These are phyloP conservation scores for Mythimna pallens DNA, from an alignment of 2,888 invertebrate species.

Conservation along the genomic window DNA sequence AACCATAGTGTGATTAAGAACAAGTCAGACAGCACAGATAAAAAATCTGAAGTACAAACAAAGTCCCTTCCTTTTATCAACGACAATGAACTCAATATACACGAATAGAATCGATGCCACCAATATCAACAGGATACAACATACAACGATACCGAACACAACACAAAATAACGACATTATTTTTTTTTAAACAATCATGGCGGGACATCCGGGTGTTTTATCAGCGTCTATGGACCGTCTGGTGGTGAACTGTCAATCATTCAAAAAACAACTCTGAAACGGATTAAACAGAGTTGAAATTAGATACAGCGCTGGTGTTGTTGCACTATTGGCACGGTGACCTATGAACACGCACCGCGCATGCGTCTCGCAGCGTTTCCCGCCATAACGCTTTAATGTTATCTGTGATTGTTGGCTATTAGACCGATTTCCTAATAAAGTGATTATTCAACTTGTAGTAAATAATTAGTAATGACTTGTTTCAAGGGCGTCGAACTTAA, in stretches of 20 bases:
- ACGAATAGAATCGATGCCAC: conserved; percentile 58
- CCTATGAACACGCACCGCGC: conserved; percentile 64
- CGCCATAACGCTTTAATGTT: conserved; percentile 51
- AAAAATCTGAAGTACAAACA: conserved; percentile 31
- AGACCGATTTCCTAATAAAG: conserved; percentile 47
- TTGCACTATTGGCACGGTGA: conserved; percentile 63
- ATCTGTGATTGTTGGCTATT: conserved; percentile 57
- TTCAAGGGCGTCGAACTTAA: conserved; percentile 42
- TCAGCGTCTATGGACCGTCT: conserved; percentile 73
- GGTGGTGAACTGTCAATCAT: conserved; percentile 30
- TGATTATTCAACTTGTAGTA: conserved; percentile 46
- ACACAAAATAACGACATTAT: conserved; percentile 41
- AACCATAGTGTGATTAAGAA: not conserved
- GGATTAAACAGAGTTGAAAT: conserved; percentile 8
- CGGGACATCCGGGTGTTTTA: conserved; percentile 74
- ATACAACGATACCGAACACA: conserved; percentile 39
- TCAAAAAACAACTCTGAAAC: conserved; percentile 6
- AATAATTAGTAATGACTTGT: conserved; percentile 21
- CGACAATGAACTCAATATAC: conserved; percentile 58
- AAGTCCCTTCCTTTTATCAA: conserved; percentile 31
- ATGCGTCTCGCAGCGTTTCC: conserved; percentile 59
- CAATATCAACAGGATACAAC: conserved; percentile 61
- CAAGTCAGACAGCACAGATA: conserved; percentile 5
- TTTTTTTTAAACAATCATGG: conserved; percentile 56
- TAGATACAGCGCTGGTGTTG: conserved; percentile 9